phyloP scores from a whole-genome alignment of 2,113 vertebrate species.

The Lepus europaeus region DNA sequence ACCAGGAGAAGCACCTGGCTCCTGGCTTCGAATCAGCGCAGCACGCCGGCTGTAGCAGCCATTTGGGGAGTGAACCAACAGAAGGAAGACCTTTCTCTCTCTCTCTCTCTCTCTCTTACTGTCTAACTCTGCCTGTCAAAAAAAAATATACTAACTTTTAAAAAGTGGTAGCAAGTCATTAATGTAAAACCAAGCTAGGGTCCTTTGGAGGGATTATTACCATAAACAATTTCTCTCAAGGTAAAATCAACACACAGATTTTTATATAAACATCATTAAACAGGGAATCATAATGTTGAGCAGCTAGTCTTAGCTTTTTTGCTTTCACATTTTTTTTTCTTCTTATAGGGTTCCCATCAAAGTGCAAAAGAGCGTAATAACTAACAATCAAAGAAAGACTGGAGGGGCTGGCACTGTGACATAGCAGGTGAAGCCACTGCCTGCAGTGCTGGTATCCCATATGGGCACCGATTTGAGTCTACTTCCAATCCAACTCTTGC shows the following conservation, averaged over 20 bases:
- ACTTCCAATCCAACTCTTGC: too few relatives aligned
- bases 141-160: not conserved
- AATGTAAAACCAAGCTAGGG: not conserved
- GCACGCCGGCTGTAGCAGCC: too few relatives aligned
- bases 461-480: too few relatives aligned
- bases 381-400: not conserved
- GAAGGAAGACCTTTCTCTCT: too few relatives aligned
- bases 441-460: too few relatives aligned
- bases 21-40: too few relatives aligned
- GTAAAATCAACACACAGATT: not conserved
- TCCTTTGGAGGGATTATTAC: not conserved
- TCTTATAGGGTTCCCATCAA: not conserved
- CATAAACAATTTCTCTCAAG: not conserved
- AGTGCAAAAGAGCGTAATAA: not conserved
- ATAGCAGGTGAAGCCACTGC: too few relatives aligned
- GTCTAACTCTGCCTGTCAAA: too few relatives aligned
- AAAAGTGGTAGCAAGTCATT: not conserved
- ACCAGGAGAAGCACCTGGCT: too few relatives aligned
- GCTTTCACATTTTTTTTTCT: not conserved
- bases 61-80: too few relatives aligned
- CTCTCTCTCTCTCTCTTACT: too few relatives aligned
- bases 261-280: not conserved
- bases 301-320: not conserved
- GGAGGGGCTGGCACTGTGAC: not conserved
- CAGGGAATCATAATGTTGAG: slow-evolving; percentile 5